Evolutionary conservation across 2,113 vertebrate genomes (phyloP).

Genomic region (Cathartes aura): DNA sequence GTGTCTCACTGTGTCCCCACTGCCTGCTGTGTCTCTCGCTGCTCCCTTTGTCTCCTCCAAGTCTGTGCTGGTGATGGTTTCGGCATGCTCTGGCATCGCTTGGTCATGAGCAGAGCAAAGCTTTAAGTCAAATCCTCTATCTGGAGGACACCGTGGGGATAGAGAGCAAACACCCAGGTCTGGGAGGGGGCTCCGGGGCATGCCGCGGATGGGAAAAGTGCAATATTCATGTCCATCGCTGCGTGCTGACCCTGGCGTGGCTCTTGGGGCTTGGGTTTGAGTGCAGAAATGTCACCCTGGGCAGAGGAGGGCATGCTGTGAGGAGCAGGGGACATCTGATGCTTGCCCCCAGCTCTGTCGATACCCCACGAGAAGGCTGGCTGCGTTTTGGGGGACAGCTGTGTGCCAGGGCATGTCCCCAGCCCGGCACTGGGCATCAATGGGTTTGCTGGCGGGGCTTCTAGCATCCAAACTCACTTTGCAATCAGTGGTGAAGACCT

Average conservation of each 20-base stretch:
- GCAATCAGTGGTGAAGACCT: neutral
- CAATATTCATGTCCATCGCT: neutral
- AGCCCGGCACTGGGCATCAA: neutral
- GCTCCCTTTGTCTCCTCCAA: neutral
- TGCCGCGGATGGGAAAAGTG: neutral
- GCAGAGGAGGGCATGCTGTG: neutral
- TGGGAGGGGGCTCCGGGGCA: neutral
- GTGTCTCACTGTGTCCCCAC: too few species aligned
- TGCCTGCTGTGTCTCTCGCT: neutral
- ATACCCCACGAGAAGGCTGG: neutral
- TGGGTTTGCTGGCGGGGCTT: neutral
- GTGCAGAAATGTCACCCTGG: neutral
- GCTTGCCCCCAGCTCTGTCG: neutral
- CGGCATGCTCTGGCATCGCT: rapidly evolving
- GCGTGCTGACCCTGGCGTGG: rapidly evolving
- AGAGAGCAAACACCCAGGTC: neutral
- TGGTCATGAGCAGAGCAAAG: neutral
- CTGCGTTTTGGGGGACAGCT: neutral
- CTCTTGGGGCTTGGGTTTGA: neutral
- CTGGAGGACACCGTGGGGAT: neutral
- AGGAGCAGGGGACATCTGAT: neutral
- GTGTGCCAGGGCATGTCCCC: neutral
- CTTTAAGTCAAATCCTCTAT: neutral
- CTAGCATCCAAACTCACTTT: neutral
- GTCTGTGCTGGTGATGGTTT: neutral